These are phyloP conservation scores for Dorcus hopei DNA, from an alignment of 2,888 invertebrate genomes.

Conservation along the genomic window DNA sequence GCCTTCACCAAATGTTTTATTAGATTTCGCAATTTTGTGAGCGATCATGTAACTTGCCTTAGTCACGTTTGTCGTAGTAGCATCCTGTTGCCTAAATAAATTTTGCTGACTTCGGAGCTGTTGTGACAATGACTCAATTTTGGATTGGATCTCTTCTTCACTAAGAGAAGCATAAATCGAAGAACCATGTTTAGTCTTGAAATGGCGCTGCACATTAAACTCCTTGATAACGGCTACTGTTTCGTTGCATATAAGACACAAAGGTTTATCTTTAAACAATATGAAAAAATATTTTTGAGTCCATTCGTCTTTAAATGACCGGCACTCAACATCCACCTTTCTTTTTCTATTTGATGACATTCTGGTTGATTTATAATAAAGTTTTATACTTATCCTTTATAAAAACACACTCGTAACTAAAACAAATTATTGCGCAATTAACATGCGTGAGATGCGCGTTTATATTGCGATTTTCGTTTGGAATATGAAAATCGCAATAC, in stretches of 20 bases:
- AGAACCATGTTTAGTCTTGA: conserved; percentile 1
- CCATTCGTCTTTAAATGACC: conserved; percentile 4
- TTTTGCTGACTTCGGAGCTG: conserved; percentile 1
- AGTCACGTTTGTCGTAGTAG: neutral
- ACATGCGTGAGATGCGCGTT: neutral
- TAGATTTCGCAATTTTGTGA: no score
- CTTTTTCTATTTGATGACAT: neutral
- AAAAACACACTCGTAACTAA: neutral
- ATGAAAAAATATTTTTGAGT: no score
- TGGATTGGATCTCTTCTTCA: conserved; percentile 2
- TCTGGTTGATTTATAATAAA: no score
- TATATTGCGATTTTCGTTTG: no score
- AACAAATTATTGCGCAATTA: neutral
- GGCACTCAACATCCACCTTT: conserved; percentile 1
- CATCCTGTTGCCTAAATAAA: conserved; percentile 1
- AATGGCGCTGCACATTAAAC: conserved; percentile 1
- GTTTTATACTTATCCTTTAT: no score
- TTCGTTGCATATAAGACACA: conserved; percentile 3
- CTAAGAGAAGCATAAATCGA: conserved; percentile 2
- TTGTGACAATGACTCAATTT: conserved; percentile 1
- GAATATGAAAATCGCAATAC: no score
- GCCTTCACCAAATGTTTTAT: no score
- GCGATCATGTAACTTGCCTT: no score
- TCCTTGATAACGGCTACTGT: neutral
- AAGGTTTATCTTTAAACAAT: neutral